A percentile compares a stretch with the other conserved stretches of the same genome.
phyloP scores from a whole-genome alignment of 2,888 invertebrate genomes.

The Nomada ruficornis region DNA sequence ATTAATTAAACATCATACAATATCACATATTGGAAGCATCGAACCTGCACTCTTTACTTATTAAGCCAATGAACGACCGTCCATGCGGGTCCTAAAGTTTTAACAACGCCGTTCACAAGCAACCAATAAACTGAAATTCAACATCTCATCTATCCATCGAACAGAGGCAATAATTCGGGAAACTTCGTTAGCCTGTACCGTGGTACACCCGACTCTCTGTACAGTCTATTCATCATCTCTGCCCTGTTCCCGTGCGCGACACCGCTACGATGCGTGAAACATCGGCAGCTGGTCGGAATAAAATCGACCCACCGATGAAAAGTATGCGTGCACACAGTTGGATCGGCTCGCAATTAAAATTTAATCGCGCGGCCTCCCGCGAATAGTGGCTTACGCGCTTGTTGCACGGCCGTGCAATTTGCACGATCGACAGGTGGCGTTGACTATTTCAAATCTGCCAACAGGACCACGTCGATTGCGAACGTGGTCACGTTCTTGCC shows the following conservation, averaged over 20 bases:
- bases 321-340: conserved; percentile 23
- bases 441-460: conserved; percentile 64
- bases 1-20: no score
- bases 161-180: conserved; percentile 22
- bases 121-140: not conserved
- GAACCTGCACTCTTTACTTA: not conserved
- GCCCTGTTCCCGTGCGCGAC: no score
- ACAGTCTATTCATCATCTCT: not conserved
- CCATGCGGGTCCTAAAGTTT: not conserved
- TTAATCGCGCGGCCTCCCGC: conserved; percentile 37
- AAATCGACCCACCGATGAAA: conserved; percentile 23
- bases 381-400: conserved; percentile 42
- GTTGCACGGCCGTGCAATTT: conserved; percentile 61
- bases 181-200: conserved; percentile 14
- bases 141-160: not conserved
- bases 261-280: not conserved
- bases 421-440: conserved; percentile 71
- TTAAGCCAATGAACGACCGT: not conserved
- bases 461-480: conserved; percentile 57
- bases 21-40: no score
- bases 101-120: not conserved
- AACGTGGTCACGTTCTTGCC: conserved; percentile 68
- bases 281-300: conserved; percentile 13
- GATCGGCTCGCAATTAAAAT: conserved; percentile 52
- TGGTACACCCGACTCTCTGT: not conserved